Base-by-base conservation (phyloP, 2,797 vertebrate species). In the Arnoldichthys spilopterus region DNA sequence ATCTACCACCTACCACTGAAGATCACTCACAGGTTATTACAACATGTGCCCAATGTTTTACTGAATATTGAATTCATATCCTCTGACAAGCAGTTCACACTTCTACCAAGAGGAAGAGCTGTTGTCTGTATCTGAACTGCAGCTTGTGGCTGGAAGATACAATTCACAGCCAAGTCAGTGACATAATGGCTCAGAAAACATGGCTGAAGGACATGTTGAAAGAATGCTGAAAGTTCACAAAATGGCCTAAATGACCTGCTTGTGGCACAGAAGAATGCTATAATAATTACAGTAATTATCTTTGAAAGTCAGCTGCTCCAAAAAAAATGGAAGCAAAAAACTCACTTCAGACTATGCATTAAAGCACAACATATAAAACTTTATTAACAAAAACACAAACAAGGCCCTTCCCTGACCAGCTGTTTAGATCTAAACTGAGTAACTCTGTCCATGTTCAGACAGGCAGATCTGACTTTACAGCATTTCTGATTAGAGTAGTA, bases 231-330 rank as follows among this genome's bases (percentile, higher is more conserved):
- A 56, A 54, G 12, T 34, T 72, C 30, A 37, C 34, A 40, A 72
- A 54, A 40, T 43, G 51, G 20, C 49, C 18, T 58, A 54, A 28
- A 9, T 12, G 40, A 68, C 51, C 64, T 45, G 37, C 68, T 56
- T 56, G 30, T 56, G 47, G 54, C 49, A n/a, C 62, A 56, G 47
- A 56, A 32, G 62, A 26, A 26, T 56, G 28, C n/a, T 30, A 4
- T 37, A 68, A 47, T 68, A 58, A 76, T 59, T 68, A 47, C n/a
- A 32, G 18, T 26, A 69, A 77, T 69, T 58, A 72, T 58, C 51
- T 40, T 43, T 26, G 70, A 58, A 24, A 70, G 54, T 37, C 51
- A 53, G 45, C 32, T 56, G n/a, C n/a, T 37, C n/a, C 37, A n/a
- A 66, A 54, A 28, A 0, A 43, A 43, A 40, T 66, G n/a, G 32